Conservation (phyloP, 2,113 vertebrate species). For the Aegotheles bennettii region DNA sequence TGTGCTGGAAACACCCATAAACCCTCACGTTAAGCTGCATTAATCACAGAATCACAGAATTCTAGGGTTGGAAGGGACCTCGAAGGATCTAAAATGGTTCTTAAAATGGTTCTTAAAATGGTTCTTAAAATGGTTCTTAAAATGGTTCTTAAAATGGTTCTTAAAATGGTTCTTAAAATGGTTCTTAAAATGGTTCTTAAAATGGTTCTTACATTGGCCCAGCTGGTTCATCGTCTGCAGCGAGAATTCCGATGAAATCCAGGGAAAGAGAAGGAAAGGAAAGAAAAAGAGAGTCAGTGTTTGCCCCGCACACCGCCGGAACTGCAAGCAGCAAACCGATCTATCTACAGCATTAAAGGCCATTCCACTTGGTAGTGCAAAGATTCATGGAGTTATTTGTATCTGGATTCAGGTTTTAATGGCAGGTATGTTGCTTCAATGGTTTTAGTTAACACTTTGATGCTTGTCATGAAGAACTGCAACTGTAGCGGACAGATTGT, state of each 20-base stretch:
- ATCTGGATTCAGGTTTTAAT: constrained; percentile 72
- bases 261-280: constrained; percentile 41
- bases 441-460: constrained; percentile 80
- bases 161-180: too few relatives aligned
- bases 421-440: constrained; percentile 78
- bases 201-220: constrained; percentile 88
- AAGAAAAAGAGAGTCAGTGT: constrained; percentile 57
- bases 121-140: too few relatives aligned
- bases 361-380: constrained; percentile 75
- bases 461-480: constrained; percentile 85
- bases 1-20: background rate
- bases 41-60: too few relatives aligned
- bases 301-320: background rate
- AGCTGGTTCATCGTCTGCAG: constrained; percentile 94
- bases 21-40: background rate
- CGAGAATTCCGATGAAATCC: background rate
- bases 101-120: too few relatives aligned
- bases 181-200: too few relatives aligned
- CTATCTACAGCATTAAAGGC: constrained; percentile 71
- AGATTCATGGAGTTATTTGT: constrained; percentile 74
- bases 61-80: too few relatives aligned
- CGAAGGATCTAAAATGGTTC: too few relatives aligned
- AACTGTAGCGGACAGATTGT: constrained; percentile 84
- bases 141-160: too few relatives aligned
- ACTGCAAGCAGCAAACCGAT: constrained; percentile 14